These are phyloP conservation scores for Cecidostiba fungosa DNA, from an alignment of 2,888 invertebrate genomes.

Conservation along the genomic window DNA sequence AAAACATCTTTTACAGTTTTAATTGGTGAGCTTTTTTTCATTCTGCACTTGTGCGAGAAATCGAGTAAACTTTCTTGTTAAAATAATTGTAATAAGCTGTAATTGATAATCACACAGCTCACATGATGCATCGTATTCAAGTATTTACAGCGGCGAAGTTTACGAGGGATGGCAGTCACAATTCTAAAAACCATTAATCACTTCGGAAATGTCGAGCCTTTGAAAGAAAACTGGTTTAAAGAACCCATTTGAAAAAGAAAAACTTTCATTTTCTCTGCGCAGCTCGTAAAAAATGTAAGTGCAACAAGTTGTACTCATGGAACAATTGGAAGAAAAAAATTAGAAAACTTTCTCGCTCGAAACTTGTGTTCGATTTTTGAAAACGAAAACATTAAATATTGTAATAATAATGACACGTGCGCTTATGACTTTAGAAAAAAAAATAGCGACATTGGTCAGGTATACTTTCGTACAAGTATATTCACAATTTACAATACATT, in stretches of 20 bases:
- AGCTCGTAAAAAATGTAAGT: background rate
- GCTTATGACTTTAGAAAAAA: background rate
- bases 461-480: too few relatives aligned
- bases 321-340: constrained; percentile 39
- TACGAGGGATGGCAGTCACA: background rate
- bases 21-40: background rate
- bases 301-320: background rate
- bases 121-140: background rate
- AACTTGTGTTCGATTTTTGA: background rate
- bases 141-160: background rate
- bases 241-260: constrained; percentile 26
- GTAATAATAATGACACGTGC: background rate
- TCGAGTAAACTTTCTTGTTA: background rate
- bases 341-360: constrained; percentile 28
- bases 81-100: background rate
- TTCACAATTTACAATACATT: too few relatives aligned
- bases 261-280: constrained; percentile 43
- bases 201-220: constrained; percentile 13
- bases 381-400: background rate
- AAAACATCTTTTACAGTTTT: background rate
- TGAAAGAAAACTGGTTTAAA: constrained; percentile 39
- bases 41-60: background rate
- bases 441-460: background rate
- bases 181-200: constrained; percentile 48
- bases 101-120: constrained; percentile 13